Conservation (phyloP, 2,113 vertebrate species). For the Oxygymnocypris stewartii region DNA sequence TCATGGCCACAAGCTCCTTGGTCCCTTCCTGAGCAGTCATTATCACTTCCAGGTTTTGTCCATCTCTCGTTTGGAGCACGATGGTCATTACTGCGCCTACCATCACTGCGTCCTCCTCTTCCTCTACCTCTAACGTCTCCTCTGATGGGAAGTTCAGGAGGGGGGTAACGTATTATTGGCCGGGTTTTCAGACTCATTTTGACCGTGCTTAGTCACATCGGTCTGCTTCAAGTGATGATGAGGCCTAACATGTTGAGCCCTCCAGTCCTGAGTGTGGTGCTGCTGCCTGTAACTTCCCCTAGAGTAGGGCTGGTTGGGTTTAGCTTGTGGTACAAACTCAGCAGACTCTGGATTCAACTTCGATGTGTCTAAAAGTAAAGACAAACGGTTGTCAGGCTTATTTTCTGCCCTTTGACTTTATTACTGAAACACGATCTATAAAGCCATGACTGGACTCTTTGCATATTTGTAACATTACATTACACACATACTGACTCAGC, state of each 20-base stretch:
- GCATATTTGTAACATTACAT: background rate
- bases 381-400: background rate
- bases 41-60: conserved; percentile 77
- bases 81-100: conserved; percentile 37
- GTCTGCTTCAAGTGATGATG: conserved; percentile 66
- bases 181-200: conserved; percentile 48
- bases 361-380: conserved; percentile 66
- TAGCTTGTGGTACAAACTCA: conserved; percentile 75
- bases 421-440: background rate
- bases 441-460: background rate
- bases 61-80: conserved; percentile 73
- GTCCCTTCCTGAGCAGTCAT: conserved; percentile 62
- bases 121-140: conserved; percentile 70
- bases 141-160: conserved; percentile 62
- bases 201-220: conserved; percentile 34
- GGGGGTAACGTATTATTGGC: conserved; percentile 52
- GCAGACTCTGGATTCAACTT: conserved; percentile 78
- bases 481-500: conserved; percentile 2
- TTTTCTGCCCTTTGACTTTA: conserved; percentile 5
- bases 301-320: conserved; percentile 67
- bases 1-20: conserved; percentile 27
- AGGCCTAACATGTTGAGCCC: conserved; percentile 63
- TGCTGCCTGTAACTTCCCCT: conserved; percentile 75
- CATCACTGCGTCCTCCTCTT: conserved; percentile 68
- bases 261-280: conserved; percentile 75